Evolutionary conservation across 2,113 vertebrate genomes (phyloP).

Genomic region (Hyperoodon ampullatus): DNA sequence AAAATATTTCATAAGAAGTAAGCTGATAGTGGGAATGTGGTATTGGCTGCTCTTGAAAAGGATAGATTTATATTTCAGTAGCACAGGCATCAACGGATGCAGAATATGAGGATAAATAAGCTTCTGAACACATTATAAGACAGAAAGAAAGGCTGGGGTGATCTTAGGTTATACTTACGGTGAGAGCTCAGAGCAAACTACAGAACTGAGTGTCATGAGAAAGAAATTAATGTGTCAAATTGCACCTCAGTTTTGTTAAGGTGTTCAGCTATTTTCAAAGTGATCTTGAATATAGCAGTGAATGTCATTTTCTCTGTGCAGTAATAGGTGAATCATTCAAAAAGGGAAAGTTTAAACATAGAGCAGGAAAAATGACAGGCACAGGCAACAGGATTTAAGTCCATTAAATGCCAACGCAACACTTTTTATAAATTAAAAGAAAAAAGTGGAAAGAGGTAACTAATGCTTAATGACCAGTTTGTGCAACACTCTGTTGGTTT

Average conservation of each 20-base stretch:
- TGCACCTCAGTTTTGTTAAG: neutral
- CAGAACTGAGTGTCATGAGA: neutral
- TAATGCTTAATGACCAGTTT: neutral
- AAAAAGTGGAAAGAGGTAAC: neutral
- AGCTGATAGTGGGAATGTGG: neutral
- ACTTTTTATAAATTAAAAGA: neutral
- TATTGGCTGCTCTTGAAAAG: conserved; percentile 5
- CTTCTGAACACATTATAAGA: neutral
- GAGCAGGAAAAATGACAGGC: neutral
- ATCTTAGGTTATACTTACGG: neutral
- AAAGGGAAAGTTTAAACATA: neutral
- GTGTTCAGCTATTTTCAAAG: neutral
- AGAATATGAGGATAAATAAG: neutral
- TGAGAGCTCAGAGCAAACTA: neutral
- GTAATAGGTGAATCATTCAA: neutral
- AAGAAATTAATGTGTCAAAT: neutral
- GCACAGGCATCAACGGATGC: neutral
- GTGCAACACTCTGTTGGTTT: neutral
- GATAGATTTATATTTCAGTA: neutral
- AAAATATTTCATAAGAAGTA: conserved; percentile 41
- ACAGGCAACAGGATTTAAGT: neutral
- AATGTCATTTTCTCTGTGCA: neutral
- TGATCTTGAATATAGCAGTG: neutral
- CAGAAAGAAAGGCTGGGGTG: neutral
- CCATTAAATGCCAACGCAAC: neutral